Evolutionary conservation across 2,113 vertebrate species (phyloP).

Genomic region (Semnopithecus entellus): DNA sequence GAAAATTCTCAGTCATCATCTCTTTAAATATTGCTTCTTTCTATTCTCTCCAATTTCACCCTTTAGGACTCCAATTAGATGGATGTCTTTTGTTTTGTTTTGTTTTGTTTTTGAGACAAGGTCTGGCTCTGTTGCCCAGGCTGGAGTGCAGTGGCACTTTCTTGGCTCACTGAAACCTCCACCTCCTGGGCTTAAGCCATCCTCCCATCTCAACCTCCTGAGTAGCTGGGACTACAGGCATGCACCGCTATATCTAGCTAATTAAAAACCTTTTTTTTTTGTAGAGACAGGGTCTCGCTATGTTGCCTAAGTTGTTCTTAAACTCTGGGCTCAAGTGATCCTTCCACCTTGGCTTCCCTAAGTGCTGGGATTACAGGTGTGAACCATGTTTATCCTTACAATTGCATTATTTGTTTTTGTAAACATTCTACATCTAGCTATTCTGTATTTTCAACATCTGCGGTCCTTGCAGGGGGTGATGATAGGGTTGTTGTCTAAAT

Average conservation of each 20-base stretch:
- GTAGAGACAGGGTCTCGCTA: too few species aligned
- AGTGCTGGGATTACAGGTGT: not conserved
- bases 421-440: not conserved
- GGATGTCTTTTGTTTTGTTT: not conserved
- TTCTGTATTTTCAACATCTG: not conserved
- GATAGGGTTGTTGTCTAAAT: not conserved
- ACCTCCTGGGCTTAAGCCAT: too few species aligned
- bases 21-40: not conserved
- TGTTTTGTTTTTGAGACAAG: not conserved
- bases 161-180: too few species aligned
- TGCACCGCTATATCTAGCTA: too few species aligned
- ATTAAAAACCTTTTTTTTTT: too few species aligned
- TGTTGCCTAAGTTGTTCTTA: too few species aligned
- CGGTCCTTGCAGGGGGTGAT: not conserved
- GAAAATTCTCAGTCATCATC: not conserved
- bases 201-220: too few species aligned
- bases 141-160: too few species aligned
- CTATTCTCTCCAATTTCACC: not conserved
- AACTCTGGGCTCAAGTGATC: too few species aligned
- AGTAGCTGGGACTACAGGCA: too few species aligned
- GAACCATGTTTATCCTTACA: not conserved
- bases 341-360: too few species aligned
- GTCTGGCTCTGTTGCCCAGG: too few species aligned
- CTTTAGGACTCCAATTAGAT: not conserved
- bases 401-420: not conserved